A percentile compares a stretch with the other conserved stretches of the same genome.
Evolutionary conservation across 2,113 vertebrate genomes (phyloP).

Genomic region (Eudyptes chrysolophus): DNA sequence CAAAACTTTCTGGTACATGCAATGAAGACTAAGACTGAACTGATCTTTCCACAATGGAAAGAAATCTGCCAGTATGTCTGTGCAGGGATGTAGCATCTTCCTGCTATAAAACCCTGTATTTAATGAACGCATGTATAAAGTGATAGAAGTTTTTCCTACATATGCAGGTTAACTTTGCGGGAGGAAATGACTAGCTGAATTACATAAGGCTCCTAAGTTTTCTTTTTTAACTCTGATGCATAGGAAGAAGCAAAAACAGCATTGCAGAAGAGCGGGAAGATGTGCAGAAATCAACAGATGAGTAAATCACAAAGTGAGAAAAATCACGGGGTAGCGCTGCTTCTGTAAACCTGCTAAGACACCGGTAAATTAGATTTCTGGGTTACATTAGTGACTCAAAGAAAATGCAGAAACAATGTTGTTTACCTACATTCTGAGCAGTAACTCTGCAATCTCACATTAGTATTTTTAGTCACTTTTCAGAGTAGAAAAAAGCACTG

Average conservation of each 20-base stretch:
- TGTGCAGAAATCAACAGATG: constrained; percentile 25
- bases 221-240: background rate
- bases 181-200: background rate
- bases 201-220: background rate
- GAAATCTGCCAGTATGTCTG: background rate
- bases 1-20: background rate
- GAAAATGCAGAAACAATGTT: background rate
- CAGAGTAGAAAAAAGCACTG: background rate
- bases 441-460: background rate
- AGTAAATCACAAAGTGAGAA: background rate
- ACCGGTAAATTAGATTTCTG: background rate
- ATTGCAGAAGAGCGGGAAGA: background rate
- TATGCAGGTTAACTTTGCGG: background rate
- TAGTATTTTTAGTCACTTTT: background rate
- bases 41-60: background rate
- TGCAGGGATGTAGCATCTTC: background rate
- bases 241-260: background rate
- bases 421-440: background rate
- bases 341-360: background rate
- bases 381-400: background rate
- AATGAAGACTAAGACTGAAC: background rate
- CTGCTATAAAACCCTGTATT: background rate
- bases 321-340: background rate
- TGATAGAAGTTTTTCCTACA: background rate
- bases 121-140: background rate